Conservation (phyloP, 2,113 vertebrate genomes). For the Gasterosteus nipponicus region DNA sequence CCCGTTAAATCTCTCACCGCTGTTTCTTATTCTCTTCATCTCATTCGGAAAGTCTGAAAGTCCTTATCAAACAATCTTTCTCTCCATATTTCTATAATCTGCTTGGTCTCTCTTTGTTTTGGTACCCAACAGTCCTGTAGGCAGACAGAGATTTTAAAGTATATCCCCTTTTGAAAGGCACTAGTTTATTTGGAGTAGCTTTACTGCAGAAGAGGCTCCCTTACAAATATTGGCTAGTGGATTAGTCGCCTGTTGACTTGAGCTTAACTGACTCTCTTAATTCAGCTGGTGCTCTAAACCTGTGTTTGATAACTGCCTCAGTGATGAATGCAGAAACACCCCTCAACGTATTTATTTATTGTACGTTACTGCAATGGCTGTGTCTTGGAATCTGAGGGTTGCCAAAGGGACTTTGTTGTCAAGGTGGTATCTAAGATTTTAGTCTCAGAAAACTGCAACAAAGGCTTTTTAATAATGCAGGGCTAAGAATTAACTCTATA, state of each 20-base stretch:
- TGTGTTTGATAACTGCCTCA: neutral
- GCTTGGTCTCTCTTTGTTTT: slow-evolving; percentile 10
- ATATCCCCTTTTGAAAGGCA: slow-evolving; percentile 33
- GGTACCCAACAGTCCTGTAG: neutral
- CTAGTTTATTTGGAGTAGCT: slow-evolving; percentile 32
- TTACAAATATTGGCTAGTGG: slow-evolving; percentile 21
- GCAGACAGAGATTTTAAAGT: slow-evolving; percentile 17
- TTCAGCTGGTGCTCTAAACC: slow-evolving; percentile 33
- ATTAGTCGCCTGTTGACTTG: slow-evolving; percentile 43
- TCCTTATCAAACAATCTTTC: slow-evolving; percentile 4
- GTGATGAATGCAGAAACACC: neutral
- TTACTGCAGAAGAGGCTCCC: slow-evolving; percentile 19
- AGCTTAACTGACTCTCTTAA: slow-evolving; percentile 18
- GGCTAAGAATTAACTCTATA: no score
- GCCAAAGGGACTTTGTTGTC: neutral
- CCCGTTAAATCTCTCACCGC: neutral
- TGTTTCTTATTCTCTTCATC: slow-evolving; percentile 8
- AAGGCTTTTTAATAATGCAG: no score
- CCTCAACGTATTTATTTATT: neutral
- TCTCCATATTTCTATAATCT: slow-evolving; percentile 31
- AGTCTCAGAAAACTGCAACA: neutral
- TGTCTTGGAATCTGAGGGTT: neutral
- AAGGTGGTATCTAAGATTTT: no score
- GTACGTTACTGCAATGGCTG: neutral
- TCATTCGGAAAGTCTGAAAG: neutral